These are phyloP conservation scores for Pteromalus puparum DNA, from an alignment of 1,140 invertebrate genomes.

Conservation along the genomic window DNA sequence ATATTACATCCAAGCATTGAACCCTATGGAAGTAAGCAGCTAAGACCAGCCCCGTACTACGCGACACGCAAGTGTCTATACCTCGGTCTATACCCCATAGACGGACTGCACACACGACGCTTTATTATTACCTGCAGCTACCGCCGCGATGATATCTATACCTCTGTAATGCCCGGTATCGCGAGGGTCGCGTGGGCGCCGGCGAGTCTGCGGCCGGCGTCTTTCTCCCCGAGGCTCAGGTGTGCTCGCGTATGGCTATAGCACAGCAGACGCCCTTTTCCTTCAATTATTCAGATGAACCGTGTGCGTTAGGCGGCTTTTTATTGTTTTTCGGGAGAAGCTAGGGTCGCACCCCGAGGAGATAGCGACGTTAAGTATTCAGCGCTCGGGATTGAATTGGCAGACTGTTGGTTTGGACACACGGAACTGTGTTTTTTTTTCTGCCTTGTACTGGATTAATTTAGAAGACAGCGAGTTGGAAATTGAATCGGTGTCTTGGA, in stretches of 20 bases:
- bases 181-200: slow-evolving; percentile 65
- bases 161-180: background rate
- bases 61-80: background rate
- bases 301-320: background rate
- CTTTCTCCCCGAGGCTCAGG: background rate
- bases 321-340: background rate
- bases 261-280: background rate
- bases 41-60: too few species aligned
- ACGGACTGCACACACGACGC: background rate
- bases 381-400: background rate
- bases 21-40: background rate
- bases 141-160: background rate
- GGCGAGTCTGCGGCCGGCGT: slow-evolving; percentile 58
- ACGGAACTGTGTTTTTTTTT: too few species aligned
- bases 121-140: slow-evolving; percentile 42
- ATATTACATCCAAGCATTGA: background rate
- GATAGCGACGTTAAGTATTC: background rate
- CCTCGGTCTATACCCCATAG: background rate
- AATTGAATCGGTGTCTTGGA: too few species aligned
- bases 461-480: too few species aligned
- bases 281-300: background rate
- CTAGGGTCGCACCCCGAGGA: too few species aligned
- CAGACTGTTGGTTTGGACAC: too few species aligned
- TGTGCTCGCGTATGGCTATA: too few species aligned
- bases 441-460: too few species aligned